A percentile compares a stretch with the other conserved stretches of the same genome.
Conservation (phyloP, 2,113 vertebrate species). For the Pantherophis guttatus region DNA sequence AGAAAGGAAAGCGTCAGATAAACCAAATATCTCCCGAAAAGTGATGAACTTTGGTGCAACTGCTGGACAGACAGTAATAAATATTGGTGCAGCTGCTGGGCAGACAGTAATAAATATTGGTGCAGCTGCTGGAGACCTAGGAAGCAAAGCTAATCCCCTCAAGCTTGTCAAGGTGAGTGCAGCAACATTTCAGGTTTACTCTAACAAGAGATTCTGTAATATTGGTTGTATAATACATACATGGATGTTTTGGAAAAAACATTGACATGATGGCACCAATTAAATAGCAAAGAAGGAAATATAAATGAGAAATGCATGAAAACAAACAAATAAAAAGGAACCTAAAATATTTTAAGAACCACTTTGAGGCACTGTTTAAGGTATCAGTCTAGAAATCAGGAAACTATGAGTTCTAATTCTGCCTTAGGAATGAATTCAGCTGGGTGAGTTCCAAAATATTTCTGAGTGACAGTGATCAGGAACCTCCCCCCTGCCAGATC, state of each 20-base stretch:
- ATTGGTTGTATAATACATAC: neutral
- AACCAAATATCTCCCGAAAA: slow-evolving; percentile 2
- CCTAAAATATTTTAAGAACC: neutral
- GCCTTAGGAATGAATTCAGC: neutral
- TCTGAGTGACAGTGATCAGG: neutral
- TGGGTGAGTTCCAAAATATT: neutral
- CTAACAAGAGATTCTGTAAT: neutral
- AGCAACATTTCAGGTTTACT: neutral
- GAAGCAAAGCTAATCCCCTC: slow-evolving; percentile 39
- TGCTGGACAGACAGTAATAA: slow-evolving; percentile 12
- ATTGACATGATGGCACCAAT: neutral
- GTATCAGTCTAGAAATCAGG: neutral
- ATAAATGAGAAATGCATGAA: neutral
- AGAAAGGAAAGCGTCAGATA: slow-evolving; percentile 44
- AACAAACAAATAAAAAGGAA: neutral
- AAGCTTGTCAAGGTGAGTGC: slow-evolving; percentile 59
- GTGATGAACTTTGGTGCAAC: slow-evolving; percentile 30
- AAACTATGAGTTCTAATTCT: neutral
- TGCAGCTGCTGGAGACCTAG: neutral
- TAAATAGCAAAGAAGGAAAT: neutral
- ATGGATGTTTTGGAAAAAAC: neutral
- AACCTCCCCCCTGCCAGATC: neutral
- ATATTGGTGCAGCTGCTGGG: slow-evolving; percentile 15
- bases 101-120: slow-evolving; percentile 25
- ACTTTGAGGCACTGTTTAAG: neutral